Evolutionary conservation across 2,113 vertebrate genomes (phyloP).

Genomic region (Heterocephalus glaber): DNA sequence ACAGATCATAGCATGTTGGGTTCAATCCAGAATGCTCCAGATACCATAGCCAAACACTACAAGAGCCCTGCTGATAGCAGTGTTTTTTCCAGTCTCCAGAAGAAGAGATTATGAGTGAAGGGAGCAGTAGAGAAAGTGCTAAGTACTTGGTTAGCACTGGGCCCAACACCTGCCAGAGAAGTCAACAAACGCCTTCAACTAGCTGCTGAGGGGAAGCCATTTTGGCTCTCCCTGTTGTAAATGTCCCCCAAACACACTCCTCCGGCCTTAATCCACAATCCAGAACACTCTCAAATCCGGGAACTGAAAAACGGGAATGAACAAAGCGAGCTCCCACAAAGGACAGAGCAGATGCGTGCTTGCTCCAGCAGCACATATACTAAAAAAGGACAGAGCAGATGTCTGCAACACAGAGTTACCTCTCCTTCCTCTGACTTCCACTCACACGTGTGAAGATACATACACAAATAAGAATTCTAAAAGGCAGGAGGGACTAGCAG

Average conservation of each 20-base stretch:
- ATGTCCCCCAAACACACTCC: neutral
- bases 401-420: neutral
- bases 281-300: neutral
- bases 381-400: neutral
- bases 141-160: slow-evolving; percentile 4
- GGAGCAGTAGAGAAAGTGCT: neutral
- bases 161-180: slow-evolving; percentile 34
- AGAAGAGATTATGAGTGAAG: neutral
- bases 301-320: neutral
- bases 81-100: slow-evolving; percentile 50
- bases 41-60: slow-evolving; percentile 59
- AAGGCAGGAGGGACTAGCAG: neutral
- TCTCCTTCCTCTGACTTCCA: neutral
- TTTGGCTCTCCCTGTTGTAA: neutral
- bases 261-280: neutral
- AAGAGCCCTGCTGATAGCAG: slow-evolving; percentile 59
- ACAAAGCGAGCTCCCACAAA: neutral
- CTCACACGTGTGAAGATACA: slow-evolving; percentile 42
- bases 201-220: slow-evolving; percentile 6
- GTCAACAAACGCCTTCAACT: slow-evolving; percentile 19
- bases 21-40: slow-evolving; percentile 30
- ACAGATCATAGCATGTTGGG: neutral
- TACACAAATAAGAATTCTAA: slow-evolving; percentile 72
- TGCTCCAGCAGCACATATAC: no score
- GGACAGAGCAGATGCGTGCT: neutral